Evolutionary conservation across 1,140 invertebrate species (phyloP).

Genomic region (Lysiphlebus fabarum): DNA sequence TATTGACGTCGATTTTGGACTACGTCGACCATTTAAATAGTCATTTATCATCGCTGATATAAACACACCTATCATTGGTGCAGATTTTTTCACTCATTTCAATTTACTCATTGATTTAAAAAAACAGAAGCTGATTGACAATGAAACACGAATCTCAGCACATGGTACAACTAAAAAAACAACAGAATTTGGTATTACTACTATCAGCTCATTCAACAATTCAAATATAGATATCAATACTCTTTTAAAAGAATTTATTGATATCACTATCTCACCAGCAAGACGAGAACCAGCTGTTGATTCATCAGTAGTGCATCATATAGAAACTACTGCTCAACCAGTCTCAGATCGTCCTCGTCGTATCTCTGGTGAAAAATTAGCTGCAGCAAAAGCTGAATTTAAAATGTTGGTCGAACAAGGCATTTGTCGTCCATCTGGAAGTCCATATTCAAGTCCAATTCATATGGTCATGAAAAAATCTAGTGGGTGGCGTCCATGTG

Average conservation of each 20-base stretch:
- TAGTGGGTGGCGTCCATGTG: slow-evolving; percentile 34
- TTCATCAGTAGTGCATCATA: slow-evolving; percentile 14
- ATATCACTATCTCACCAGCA: background rate
- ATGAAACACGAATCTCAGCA: background rate
- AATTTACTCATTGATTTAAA: slow-evolving; percentile 24
- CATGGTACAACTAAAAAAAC: background rate
- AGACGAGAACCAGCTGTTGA: background rate
- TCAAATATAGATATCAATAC: background rate
- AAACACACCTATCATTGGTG: slow-evolving; percentile 25
- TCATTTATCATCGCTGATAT: slow-evolving; percentile 25
- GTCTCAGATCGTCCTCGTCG: slow-evolving; percentile 28
- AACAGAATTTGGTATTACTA: slow-evolving; percentile 4
- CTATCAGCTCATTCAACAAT: background rate
- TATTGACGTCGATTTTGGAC: slow-evolving; percentile 10
- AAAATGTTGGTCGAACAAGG: no score
- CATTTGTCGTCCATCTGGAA: no score
- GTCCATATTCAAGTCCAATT: slow-evolving; percentile 44
- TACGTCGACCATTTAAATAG: slow-evolving; percentile 13
- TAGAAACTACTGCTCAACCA: slow-evolving; percentile 31
- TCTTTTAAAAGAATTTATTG: background rate
- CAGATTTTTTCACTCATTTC: slow-evolving; percentile 26
- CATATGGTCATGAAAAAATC: slow-evolving; percentile 40
- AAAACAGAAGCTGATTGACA: slow-evolving; percentile 20
- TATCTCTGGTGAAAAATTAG: slow-evolving; percentile 30
- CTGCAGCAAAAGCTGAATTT: slow-evolving; percentile 26